These are phyloP conservation scores for Oxyruncus cristatus DNA, from an alignment of 2,113 vertebrate species.

Conservation along the genomic window DNA sequence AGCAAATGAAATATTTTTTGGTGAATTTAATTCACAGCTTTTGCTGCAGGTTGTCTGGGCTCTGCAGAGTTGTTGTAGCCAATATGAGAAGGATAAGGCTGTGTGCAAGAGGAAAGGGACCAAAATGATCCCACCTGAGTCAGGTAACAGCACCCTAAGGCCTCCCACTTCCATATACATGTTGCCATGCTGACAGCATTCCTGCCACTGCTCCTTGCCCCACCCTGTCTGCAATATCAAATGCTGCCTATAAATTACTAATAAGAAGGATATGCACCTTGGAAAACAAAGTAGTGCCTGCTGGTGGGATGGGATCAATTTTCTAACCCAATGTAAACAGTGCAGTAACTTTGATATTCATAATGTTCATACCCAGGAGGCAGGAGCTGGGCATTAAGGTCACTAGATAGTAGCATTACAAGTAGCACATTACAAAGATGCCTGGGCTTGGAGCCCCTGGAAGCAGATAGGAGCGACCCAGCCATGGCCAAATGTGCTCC, in stretches of 20 bases:
- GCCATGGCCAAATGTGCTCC: not conserved
- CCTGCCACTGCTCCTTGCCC: not conserved
- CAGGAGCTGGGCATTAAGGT: not conserved
- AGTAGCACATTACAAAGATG: not conserved
- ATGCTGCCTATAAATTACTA: not conserved
- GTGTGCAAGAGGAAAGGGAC: not conserved
- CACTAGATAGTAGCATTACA: not conserved
- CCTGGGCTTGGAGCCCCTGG: not conserved
- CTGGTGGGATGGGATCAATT: not conserved
- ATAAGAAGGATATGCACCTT: not conserved
- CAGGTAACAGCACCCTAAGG: not conserved
- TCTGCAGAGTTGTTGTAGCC: not conserved
- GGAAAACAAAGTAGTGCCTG: not conserved
- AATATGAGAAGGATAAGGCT: not conserved
- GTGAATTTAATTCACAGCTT: not conserved
- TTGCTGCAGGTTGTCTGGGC: not conserved
- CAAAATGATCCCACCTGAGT: not conserved
- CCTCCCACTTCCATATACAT: not conserved
- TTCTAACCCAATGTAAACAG: not conserved
- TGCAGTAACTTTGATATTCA: not conserved
- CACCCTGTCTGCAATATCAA: not conserved
- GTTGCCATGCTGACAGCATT: not conserved
- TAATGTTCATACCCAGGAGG: conserved; percentile 17
- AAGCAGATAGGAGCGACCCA: not conserved
- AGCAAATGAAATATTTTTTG: not conserved